These are phyloP conservation scores for Stichodactyla mertensii DNA, from an alignment of 64 coral and sea anemone genomes.

Conservation along the genomic window DNA sequence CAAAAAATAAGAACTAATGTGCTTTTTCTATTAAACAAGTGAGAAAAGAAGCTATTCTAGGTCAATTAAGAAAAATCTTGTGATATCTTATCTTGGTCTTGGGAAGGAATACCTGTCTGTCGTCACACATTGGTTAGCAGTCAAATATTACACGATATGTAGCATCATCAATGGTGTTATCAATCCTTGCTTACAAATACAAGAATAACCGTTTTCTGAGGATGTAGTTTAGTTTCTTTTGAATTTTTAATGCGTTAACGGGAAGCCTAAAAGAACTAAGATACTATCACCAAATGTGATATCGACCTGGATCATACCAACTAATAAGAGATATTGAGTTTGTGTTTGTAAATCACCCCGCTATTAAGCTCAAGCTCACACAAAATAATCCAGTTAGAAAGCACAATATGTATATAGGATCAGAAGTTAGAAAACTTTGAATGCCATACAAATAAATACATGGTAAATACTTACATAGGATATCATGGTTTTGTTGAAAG, in stretches of 20 bases:
- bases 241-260: not conserved
- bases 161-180: too few species aligned
- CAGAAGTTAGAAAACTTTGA: not conserved
- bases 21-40: too few species aligned
- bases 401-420: not conserved
- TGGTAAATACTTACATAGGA: constrained; percentile 56
- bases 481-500: constrained; percentile 69
- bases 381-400: not conserved
- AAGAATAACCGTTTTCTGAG: not conserved
- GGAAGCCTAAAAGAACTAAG: not conserved
- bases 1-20: not conserved
- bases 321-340: not conserved
- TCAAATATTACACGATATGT: too few species aligned
- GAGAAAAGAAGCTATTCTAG: too few species aligned
- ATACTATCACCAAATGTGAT: not conserved
- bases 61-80: too few species aligned
- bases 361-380: not conserved
- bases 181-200: too few species aligned
- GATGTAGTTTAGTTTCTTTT: not conserved
- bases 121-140: too few species aligned
- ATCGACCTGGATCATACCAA: not conserved
- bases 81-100: too few species aligned
- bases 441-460: not conserved
- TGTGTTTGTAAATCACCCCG: not conserved
- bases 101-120: too few species aligned